A percentile compares a stretch with the other conserved stretches of the same genome.
Evolutionary conservation across 2,113 vertebrate genomes (phyloP).

Genomic region (Cromileptes altivelis): DNA sequence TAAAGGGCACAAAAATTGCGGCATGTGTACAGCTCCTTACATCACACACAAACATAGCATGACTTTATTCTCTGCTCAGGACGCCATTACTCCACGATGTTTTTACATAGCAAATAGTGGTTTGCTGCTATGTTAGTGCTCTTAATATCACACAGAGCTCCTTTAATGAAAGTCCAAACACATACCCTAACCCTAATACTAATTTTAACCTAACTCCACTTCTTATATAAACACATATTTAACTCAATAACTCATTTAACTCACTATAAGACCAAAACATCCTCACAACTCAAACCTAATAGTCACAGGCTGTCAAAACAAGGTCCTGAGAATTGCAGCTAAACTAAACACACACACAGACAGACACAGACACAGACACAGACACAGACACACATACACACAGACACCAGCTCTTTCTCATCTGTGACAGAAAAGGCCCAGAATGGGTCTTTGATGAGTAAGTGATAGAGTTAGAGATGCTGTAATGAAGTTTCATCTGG

Average conservation of each 20-base stretch:
- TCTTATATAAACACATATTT: not conserved
- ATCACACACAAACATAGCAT: too few relatives aligned
- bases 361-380: slow-evolving; percentile 6
- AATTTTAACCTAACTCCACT: not conserved
- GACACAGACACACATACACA: not conserved
- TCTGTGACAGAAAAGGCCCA: slow-evolving; percentile 53
- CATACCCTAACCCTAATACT: not conserved
- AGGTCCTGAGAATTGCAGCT: slow-evolving; percentile 2
- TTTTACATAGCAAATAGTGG: too few relatives aligned
- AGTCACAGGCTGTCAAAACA: not conserved
- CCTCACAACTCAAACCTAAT: not conserved
- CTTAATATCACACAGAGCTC: too few relatives aligned
- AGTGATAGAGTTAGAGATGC: slow-evolving; percentile 60
- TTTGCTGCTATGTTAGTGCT: too few relatives aligned
- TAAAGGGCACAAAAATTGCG: too few relatives aligned
- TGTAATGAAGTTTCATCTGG: slow-evolving; percentile 76
- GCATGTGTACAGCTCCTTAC: too few relatives aligned
- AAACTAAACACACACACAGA: slow-evolving; percentile 2
- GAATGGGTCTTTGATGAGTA: slow-evolving; percentile 66
- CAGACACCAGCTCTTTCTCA: not conserved
- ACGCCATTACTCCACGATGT: too few relatives aligned
- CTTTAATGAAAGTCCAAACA: not conserved
- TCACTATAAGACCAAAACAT: not conserved
- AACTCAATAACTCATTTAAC: not conserved
- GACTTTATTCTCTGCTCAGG: too few relatives aligned